A percentile compares a stretch with the other conserved stretches of the same genome.
phyloP scores from a whole-genome alignment of 2,888 invertebrate species.

The Lithodes maja region DNA sequence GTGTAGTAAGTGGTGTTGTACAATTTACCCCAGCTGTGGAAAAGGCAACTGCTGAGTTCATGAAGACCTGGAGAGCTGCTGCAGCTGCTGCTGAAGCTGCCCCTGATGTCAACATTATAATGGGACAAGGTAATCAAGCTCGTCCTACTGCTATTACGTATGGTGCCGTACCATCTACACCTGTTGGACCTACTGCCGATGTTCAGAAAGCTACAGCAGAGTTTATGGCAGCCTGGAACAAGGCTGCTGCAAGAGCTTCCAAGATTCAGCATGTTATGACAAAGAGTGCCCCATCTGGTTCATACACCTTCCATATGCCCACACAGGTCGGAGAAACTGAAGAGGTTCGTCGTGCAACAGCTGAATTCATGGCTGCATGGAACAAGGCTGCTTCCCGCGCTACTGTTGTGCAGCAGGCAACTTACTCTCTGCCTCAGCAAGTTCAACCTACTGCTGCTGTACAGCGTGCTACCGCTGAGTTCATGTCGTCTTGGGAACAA shows the following conservation, averaged over 20 bases:
- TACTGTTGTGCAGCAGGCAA: slow-evolving; percentile 7
- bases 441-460: slow-evolving; percentile 39
- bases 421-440: slow-evolving; percentile 2
- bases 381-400: slow-evolving; percentile 45
- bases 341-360: slow-evolving; percentile 45
- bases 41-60: slow-evolving; percentile 53
- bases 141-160: slow-evolving; percentile 4
- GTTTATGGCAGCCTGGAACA: slow-evolving; percentile 57
- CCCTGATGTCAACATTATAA: slow-evolving; percentile 58
- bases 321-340: slow-evolving; percentile 42
- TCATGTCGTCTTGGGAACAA: slow-evolving; percentile 49
- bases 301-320: slow-evolving; percentile 15
- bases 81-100: slow-evolving; percentile 53
- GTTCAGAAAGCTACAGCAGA: slow-evolving; percentile 46
- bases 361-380: slow-evolving; percentile 47
- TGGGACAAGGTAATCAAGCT: slow-evolving; percentile 32
- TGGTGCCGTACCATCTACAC: slow-evolving; percentile 18
- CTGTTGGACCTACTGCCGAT: slow-evolving; percentile 46
- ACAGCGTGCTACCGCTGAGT: slow-evolving; percentile 52
- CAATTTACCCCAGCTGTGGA: slow-evolving; percentile 37
- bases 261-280: slow-evolving; percentile 15
- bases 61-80: slow-evolving; percentile 56
- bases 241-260: slow-evolving; percentile 36
- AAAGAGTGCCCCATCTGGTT: slow-evolving; percentile 22
- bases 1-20: slow-evolving; percentile 33